These are phyloP conservation scores for Lacerta viridis DNA, from an alignment of 2,797 vertebrate genomes.

Conservation along the genomic window DNA sequence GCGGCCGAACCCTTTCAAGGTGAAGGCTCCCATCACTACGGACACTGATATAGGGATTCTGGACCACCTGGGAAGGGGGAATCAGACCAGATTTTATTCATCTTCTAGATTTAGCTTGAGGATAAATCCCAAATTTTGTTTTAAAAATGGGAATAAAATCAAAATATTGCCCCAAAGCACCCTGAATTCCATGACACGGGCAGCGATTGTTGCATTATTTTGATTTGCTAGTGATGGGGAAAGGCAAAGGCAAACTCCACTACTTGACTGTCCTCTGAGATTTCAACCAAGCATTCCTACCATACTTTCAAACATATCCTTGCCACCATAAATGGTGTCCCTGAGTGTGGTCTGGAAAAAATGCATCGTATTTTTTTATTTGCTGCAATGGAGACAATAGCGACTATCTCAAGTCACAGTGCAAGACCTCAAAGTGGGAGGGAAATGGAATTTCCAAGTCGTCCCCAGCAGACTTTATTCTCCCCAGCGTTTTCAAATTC, in stretches of 20 bases:
- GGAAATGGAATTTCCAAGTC: background rate
- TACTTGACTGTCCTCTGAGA: background rate
- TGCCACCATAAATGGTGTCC: background rate
- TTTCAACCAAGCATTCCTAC: background rate
- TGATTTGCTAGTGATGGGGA: background rate
- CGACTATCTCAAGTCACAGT: background rate
- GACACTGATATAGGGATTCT: slow-evolving; percentile 88
- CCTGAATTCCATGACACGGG: background rate
- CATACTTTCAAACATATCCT: background rate
- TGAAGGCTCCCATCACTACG: slow-evolving; percentile 94
- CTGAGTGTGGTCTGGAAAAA: background rate
- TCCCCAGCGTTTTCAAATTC: background rate
- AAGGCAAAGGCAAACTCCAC: background rate
- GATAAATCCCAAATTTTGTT: background rate
- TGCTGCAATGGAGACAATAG: background rate
- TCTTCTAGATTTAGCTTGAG: background rate
- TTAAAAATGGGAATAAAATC: background rate
- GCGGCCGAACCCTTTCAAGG: slow-evolving; percentile 89
- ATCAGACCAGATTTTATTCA: background rate
- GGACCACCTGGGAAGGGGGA: slow-evolving; percentile 84
- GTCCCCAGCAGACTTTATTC: background rate
- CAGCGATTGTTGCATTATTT: background rate
- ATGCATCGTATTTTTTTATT: background rate
- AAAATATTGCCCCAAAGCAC: background rate
- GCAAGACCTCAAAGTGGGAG: background rate